Conservation (phyloP, 2,113 vertebrate genomes). For the Microtus richardsoni region DNA sequence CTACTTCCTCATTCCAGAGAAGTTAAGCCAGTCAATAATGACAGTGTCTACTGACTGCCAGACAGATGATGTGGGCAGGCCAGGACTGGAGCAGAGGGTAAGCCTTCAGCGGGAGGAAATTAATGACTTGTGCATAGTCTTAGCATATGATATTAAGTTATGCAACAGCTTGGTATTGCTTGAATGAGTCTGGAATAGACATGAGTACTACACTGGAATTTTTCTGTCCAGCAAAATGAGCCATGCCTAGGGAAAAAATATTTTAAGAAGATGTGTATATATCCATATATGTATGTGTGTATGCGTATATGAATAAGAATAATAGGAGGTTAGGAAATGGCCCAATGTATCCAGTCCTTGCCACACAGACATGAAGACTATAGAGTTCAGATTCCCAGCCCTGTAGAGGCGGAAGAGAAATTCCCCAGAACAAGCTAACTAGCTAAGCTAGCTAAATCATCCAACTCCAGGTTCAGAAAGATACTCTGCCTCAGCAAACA, state of each 20-base stretch:
- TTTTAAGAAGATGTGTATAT: neutral
- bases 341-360: neutral
- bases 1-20: neutral
- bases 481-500: neutral
- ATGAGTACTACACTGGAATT: neutral
- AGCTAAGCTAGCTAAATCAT: neutral
- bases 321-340: neutral
- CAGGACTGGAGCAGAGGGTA: neutral
- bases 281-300: neutral
- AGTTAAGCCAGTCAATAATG: neutral
- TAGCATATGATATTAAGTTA: conserved; percentile 33
- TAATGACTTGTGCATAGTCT: neutral
- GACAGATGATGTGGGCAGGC: neutral
- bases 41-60: neutral
- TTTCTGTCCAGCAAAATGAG: neutral
- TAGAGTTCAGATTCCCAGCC: neutral
- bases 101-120: neutral
- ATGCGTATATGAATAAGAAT: neutral
- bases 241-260: neutral
- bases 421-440: neutral
- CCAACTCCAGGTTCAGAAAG: neutral
- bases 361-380: neutral
- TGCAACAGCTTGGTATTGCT: neutral
- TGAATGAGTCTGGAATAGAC: neutral
- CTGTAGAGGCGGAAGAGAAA: neutral